Evolutionary conservation across 2,888 invertebrate species (phyloP), one percentile per base, ranked within the genome.

Genomic region (Oligia latruncula): DNA sequence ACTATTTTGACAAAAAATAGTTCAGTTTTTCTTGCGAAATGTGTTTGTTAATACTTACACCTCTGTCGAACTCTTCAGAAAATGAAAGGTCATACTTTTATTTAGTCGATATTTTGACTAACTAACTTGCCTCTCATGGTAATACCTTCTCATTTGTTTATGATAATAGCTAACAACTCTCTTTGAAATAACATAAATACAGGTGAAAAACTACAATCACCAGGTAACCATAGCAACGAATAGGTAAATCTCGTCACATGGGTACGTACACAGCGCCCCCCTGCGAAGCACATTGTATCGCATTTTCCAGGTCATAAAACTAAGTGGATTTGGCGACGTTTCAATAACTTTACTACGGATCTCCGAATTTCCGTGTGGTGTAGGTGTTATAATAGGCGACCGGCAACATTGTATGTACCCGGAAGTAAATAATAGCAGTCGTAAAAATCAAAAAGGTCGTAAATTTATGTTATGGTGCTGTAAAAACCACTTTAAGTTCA

Each of bases 271-370:
- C 86, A 80, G 86, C 87, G 78, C 87, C 89, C 89, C 81, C 78
- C 87, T 74, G 87, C 78, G 84, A 82, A 85, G 88, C 89, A 82
- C 82, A 90, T 90, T 93, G 91, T 93, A 94, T 94, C 94, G 91
- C 92, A 94, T 96, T 96, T 95, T 95, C 96, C 95, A 92, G 93
- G 90, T 93, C 96, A 95, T 95, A 94, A 95, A 95, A 93, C 95
- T 96, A 95, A 96, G 95, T 95, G 96, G 95, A 96, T 96, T 95
- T 95, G 92, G 93, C 93, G 93, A 95, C 92, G 95, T 94, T 95
- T 96, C 95, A 95, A 95, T 95, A 95, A 94, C 92, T 94, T 93
- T 90, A 88, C 90, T 88, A 83, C 85, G 89, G 87, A 90, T 90
- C 87, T 89, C 88, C 88, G 89, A 90, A 88, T 87, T 85, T 73